Percentiles rank a stretch among this genome's conserved stretches.
Conservation (phyloP, 2,797 vertebrate species). For the Naso thynnoides region DNA sequence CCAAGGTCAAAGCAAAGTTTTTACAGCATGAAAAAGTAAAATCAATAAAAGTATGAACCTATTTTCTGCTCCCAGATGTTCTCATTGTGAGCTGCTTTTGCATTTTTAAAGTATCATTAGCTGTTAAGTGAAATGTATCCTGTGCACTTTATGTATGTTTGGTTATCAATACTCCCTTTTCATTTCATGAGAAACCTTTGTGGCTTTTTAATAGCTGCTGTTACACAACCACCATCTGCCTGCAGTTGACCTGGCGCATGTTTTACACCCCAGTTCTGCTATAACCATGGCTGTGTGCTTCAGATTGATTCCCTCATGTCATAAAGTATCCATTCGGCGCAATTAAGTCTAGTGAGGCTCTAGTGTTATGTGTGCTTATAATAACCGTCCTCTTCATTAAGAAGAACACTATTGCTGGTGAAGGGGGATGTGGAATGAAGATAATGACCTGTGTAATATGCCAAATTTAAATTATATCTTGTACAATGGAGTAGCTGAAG, state of each 20-base stretch:
- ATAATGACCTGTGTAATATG: constrained; percentile 68
- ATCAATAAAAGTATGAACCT: constrained; percentile 6
- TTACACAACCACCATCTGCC: constrained; percentile 70
- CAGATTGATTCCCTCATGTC: constrained; percentile 62
- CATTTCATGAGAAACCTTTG: constrained; percentile 58
- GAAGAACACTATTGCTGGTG: constrained; percentile 39
- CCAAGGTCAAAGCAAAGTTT: constrained; percentile 49
- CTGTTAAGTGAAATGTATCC: constrained; percentile 53
- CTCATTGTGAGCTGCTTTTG: neutral
- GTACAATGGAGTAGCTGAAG: constrained; percentile 30
- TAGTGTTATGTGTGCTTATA: constrained; percentile 43
- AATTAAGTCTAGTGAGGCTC: constrained; percentile 42
- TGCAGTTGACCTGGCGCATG: constrained; percentile 63
- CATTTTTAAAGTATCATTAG: constrained; percentile 59
- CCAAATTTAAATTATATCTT: constrained; percentile 54
- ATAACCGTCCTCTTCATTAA: constrained; percentile 67
- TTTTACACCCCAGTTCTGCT: constrained; percentile 41
- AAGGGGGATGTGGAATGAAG: constrained; percentile 48
- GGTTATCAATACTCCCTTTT: constrained; percentile 61
- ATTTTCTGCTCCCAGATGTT: constrained; percentile 47
- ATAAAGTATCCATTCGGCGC: constrained; percentile 57
- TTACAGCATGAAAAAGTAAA: constrained; percentile 12
- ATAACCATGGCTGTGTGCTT: constrained; percentile 35
- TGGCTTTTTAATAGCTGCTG: constrained; percentile 70
- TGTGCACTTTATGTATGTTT: constrained; percentile 40